These are phyloP conservation scores for Xenotilapia flavipinnis DNA, from an alignment of 2,113 vertebrate genomes.

Conservation along the genomic window DNA sequence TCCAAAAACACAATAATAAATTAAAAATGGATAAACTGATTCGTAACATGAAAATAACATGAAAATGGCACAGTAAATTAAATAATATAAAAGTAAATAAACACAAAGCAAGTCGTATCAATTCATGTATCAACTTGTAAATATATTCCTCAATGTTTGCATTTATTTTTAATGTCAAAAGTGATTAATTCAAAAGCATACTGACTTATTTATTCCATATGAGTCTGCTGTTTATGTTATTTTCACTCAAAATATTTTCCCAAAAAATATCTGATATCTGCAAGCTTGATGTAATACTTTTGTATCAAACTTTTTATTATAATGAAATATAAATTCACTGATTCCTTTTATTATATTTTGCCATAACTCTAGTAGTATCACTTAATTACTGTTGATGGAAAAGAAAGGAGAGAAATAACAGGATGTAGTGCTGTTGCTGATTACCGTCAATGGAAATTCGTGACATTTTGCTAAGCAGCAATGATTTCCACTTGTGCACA, in stretches of 20 bases:
- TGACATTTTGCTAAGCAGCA: constrained; percentile 2
- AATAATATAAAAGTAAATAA: neutral
- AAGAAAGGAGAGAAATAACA: neutral
- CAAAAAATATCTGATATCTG: neutral
- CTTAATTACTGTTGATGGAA: neutral
- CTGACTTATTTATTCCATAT: neutral
- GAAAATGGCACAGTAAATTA: neutral
- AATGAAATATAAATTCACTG: neutral
- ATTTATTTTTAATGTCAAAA: neutral
- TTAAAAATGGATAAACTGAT: neutral
- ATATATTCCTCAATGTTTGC: neutral
- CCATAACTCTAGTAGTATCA: neutral
- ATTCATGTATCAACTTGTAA: neutral
- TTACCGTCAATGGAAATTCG: constrained; percentile 19
- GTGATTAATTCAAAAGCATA: neutral
- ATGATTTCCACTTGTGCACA: constrained; percentile 33
- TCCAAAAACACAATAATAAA: neutral
- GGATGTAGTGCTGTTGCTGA: neutral
- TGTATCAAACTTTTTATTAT: neutral
- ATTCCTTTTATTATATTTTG: neutral
- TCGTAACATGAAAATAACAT: neutral
- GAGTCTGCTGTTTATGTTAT: neutral
- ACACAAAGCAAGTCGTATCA: neutral
- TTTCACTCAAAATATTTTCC: neutral
- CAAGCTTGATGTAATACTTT: neutral